phyloP scores from a whole-genome alignment of 30 jellyfish, hydroid and myxozoan genomes.

The Pelagia noctiluca region DNA sequence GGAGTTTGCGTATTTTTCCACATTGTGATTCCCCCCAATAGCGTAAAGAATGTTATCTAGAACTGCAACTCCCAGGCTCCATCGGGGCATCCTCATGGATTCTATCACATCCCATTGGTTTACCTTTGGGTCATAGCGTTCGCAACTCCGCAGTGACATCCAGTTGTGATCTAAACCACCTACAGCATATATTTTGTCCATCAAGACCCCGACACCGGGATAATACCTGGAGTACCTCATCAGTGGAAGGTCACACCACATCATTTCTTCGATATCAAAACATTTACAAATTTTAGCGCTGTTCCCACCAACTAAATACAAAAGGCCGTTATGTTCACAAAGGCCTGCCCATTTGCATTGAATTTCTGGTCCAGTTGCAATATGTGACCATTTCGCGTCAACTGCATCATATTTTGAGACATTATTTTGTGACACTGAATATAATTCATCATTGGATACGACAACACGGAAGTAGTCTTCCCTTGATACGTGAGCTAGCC shows the following conservation, averaged over 20 bases:
- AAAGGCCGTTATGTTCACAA: conserved; percentile 76
- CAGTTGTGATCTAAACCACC: conserved; percentile 96
- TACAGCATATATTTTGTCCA: conserved; percentile 83
- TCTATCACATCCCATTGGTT: conserved; percentile 82
- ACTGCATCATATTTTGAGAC: conserved; percentile 91
- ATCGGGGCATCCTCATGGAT: conserved; percentile 80
- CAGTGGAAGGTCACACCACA: conserved; percentile 86
- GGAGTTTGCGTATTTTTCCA: conserved; percentile 91
- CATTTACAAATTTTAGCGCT: conserved; percentile 80
- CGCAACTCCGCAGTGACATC: conserved; percentile 87
- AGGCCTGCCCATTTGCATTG: conserved; percentile 98
- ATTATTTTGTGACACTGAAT: conserved; percentile 76
- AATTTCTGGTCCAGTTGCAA: conserved; percentile 96
- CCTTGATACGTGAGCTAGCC: conserved; percentile 79
- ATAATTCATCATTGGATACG: conserved; percentile 88
- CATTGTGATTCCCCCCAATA: conserved; percentile 97
- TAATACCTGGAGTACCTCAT: conserved; percentile 83
- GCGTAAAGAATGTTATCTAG: conserved; percentile 78
- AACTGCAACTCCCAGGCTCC: conserved; percentile 98
- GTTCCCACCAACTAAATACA: conserved; percentile 94
- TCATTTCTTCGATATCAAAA: conserved; percentile 64
- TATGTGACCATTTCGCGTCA: conserved; percentile 81
- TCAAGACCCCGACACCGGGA: conserved; percentile 96
- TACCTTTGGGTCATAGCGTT: conserved; percentile 77
- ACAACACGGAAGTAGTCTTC: conserved; percentile 94